A percentile compares a stretch with the other conserved stretches of the same genome.
Evolutionary conservation across 2,797 vertebrate species (phyloP).

Genomic region (Enteromius mattozi): DNA sequence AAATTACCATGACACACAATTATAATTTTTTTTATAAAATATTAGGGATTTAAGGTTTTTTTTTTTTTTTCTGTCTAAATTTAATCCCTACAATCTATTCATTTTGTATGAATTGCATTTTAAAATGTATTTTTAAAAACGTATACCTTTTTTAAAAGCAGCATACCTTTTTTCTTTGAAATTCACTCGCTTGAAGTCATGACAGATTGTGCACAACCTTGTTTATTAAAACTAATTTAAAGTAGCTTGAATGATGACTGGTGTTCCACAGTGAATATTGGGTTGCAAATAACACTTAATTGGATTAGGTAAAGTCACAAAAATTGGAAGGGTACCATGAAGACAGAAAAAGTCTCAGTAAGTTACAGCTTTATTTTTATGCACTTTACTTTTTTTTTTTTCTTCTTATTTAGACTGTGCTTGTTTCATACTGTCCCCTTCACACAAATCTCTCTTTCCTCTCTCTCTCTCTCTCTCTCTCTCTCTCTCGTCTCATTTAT

Average conservation of each 20-base stretch:
- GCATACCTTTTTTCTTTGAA: not conserved
- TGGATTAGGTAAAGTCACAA: not conserved
- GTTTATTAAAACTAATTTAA: conserved; percentile 38
- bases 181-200: not conserved
- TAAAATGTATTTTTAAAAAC: not conserved
- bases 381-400: not conserved
- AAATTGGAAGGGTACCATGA: not conserved
- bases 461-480: conserved; percentile 53
- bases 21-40: not conserved
- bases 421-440: conserved; percentile 3
- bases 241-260: conserved; percentile 15
- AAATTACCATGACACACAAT: not conserved
- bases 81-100: not conserved
- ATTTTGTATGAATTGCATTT: not conserved
- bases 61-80: not conserved
- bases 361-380: conserved; percentile 13
- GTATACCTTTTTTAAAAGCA: not conserved
- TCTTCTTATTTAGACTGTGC: conserved; percentile 50
- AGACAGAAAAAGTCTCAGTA: not conserved
- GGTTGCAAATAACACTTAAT: conserved; percentile 32
- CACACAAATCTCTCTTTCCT: conserved; percentile 15
- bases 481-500: conserved; percentile 55
- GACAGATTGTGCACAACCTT: conserved; percentile 35
- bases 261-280: conserved; percentile 17
- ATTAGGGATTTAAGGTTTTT: not conserved